These are phyloP conservation scores for Noctua fimbriata DNA, from an alignment of 2,888 invertebrate genomes.

Conservation along the genomic window DNA sequence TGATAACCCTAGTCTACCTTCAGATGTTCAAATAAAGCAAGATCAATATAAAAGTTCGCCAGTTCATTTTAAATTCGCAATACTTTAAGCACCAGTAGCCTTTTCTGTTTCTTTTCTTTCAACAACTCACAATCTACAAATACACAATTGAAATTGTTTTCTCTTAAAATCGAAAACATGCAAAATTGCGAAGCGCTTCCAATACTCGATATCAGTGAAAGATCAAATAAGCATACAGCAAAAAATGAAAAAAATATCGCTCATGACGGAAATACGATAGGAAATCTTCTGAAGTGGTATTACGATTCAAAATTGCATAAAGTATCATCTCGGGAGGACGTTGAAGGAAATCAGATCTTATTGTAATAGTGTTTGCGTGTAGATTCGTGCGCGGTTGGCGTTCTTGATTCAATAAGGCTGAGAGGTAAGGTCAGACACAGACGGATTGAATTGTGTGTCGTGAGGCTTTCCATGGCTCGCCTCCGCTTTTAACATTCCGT, in stretches of 20 bases:
- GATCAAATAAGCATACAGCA: conserved; percentile 69
- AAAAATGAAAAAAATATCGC: conserved; percentile 61
- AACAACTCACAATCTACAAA: conserved; percentile 37
- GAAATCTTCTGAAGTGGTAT: conserved; percentile 62
- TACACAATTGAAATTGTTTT: conserved; percentile 61
- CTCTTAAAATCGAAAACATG: conserved; percentile 63
- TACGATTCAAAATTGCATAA: conserved; percentile 63
- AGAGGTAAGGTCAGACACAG: conserved; percentile 68
- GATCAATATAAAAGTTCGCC: background rate
- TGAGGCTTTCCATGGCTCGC: conserved; percentile 64
- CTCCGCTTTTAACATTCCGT: conserved; percentile 56
- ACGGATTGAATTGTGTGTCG: conserved; percentile 74
- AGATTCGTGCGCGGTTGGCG: conserved; percentile 64
- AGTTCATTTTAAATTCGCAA: conserved; percentile 8
- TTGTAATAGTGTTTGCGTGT: conserved; percentile 65
- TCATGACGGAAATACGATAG: conserved; percentile 59
- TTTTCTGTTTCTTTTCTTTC: conserved; percentile 21
- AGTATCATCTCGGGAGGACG: conserved; percentile 34
- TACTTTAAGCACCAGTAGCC: conserved; percentile 2
- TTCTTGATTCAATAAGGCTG: conserved; percentile 74
- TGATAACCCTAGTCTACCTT: background rate
- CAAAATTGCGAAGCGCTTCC: conserved; percentile 63
- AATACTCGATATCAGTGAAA: conserved; percentile 68
- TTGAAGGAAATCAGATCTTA: conserved; percentile 70
- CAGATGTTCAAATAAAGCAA: background rate